Evolutionary conservation across 2,888 invertebrate species (phyloP), one percentile per base, ranked within the genome.

Genomic region (Cheilosia impressa): DNA sequence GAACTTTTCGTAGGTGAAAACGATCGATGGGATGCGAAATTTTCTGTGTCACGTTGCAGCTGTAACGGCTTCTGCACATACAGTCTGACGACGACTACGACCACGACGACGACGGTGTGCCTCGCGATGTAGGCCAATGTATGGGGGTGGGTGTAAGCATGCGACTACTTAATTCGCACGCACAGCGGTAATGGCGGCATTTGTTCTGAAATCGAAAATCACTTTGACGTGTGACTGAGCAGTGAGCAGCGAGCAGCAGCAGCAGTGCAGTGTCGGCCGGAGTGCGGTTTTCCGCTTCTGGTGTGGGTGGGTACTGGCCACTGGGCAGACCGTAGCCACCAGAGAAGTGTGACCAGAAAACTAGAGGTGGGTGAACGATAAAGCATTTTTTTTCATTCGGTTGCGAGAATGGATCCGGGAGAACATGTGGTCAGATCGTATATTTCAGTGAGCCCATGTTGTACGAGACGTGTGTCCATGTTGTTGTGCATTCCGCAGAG

Each of bases 191-290:
- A 71, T 76, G 77, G 66, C 71, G 71, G 77, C 66, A 66, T 82
- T 82, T 78, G 78, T 73, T 78, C 66, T 47, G 71, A 82, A 82
- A 82, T 69, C 78, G 73, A 79, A 83, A 83, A 83, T 83, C 72
- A 78, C 62, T 78, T 83, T 83, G 83, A 83, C 83, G 83, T 78
- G 78, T 68, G 78, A 78, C 78, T 83, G 83, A 78, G 68, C 76
- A 58, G 57, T 53, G 15, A 60, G 78, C 66, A 50, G 65, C 3
- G 34, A 34, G 34, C 66, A 66, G 57, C 66, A 58, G 65, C 66
- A 66, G 69, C 34, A 66, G 75, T 66, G 62, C 72, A 72, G 73
- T 73, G 81, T 57, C 57, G 76, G 69, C 45, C 63, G 76, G 57
- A 62, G 55, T 31, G 22, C 24, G 69, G 41, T 2, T 31, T 52